These are phyloP conservation scores for Umimayanthus chanpuru DNA, from an alignment of 92 coral and sea anemone species.

Conservation along the genomic window DNA sequence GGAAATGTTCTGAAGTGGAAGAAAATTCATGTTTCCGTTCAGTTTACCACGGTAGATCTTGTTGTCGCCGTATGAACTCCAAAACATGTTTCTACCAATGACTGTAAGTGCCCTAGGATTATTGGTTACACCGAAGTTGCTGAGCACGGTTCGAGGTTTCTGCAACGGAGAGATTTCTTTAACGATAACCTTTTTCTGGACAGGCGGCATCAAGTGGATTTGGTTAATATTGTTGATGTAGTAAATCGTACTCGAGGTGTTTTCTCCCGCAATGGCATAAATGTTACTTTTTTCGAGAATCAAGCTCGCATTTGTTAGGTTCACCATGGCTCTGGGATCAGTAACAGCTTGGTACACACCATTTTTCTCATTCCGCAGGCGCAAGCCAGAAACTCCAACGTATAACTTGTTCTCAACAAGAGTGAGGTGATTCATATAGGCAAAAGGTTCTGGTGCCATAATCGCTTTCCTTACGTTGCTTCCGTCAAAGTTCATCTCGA, in stretches of 20 bases:
- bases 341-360: neutral
- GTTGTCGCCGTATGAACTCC: neutral
- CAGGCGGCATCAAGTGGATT: neutral
- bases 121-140: constrained; percentile 1
- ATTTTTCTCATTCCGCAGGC: neutral
- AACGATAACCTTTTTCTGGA: too few species aligned
- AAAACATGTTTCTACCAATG: neutral
- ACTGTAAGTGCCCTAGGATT: neutral
- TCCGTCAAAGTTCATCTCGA: constrained; percentile 16
- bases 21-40: neutral
- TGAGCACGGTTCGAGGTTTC: neutral
- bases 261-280: neutral
- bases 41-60: neutral
- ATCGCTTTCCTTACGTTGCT: neutral
- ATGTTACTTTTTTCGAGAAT: neutral
- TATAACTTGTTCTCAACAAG: neutral
- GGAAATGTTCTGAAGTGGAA: neutral
- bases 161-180: neutral
- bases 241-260: neutral
- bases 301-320: neutral
- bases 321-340: neutral
- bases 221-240: neutral
- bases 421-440: neutral
- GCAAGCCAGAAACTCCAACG: neutral
- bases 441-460: neutral